These are phyloP conservation scores for Rallus limicola DNA, from an alignment of 2,113 vertebrate species.

Conservation along the genomic window DNA sequence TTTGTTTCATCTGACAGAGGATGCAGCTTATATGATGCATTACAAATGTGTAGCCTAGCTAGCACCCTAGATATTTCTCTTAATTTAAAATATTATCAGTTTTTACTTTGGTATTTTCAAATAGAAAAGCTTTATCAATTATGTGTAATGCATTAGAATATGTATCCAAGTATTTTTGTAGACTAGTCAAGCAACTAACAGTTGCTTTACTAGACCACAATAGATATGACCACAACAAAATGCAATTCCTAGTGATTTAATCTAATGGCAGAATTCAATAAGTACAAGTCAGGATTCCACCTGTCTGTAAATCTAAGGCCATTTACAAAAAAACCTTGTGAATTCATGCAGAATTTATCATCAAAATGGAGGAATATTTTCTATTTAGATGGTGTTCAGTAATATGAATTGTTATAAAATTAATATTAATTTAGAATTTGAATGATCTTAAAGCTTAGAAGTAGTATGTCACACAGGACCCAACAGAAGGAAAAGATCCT, in stretches of 20 bases:
- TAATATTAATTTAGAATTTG: not conserved
- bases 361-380: not conserved
- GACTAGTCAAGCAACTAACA: not conserved
- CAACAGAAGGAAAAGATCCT: not conserved
- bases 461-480: not conserved
- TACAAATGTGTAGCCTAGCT: not conserved
- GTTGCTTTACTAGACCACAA: not conserved
- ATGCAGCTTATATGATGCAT: not conserved
- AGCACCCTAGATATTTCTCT: not conserved
- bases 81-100: not conserved
- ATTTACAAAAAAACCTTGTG: not conserved
- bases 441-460: not conserved
- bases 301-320: not conserved
- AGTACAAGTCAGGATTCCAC: not conserved
- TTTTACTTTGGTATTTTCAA: not conserved
- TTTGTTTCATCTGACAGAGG: slow-evolving; percentile 18
- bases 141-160: not conserved
- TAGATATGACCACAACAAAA: not conserved
- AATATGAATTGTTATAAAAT: not conserved
- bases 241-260: not conserved
- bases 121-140: not conserved
- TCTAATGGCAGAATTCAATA: not conserved
- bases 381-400: not conserved
- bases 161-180: not conserved
- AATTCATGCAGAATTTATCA: not conserved